Evolutionary conservation across 2,797 vertebrate genomes (phyloP).

Genomic region (Perdix hodgsoniae): DNA sequence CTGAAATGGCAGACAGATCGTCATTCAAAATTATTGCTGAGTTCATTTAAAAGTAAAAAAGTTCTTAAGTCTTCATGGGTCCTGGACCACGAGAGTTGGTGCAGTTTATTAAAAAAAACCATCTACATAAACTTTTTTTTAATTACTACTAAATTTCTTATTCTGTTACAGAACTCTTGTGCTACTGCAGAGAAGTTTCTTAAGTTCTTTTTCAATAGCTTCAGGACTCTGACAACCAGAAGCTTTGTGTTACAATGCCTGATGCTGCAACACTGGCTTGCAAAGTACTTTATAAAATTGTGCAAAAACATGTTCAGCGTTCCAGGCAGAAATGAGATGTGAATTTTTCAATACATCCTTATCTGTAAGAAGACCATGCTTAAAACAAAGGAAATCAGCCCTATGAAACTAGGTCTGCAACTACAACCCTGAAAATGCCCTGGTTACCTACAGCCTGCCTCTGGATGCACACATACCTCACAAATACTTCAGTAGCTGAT

Average conservation of each 20-base stretch:
- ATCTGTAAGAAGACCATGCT: neutral
- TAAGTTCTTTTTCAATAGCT: neutral
- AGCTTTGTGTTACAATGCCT: neutral
- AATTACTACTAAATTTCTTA: neutral
- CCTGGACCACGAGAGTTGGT: neutral
- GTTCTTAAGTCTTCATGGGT: neutral
- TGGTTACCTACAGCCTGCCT: neutral
- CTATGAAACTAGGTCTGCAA: neutral
- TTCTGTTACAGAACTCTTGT: neutral
- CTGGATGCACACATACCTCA: neutral
- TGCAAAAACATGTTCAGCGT: neutral
- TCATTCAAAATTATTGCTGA: neutral
- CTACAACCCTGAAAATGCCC: neutral
- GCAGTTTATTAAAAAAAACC: neutral
- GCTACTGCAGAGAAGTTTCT: neutral
- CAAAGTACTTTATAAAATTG: neutral
- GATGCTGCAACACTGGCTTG: neutral
- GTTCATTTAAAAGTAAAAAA: neutral
- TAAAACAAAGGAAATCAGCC: neutral
- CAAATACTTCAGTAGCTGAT: neutral
- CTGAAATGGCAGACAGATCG: neutral
- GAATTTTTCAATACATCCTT: neutral
- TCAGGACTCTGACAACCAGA: neutral
- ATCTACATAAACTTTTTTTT: neutral
- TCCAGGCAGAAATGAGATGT: neutral